Evolutionary conservation across 2,888 invertebrate genomes (phyloP), one percentile per base, ranked within the genome.

Genomic region (Neocrepidodera transversa): DNA sequence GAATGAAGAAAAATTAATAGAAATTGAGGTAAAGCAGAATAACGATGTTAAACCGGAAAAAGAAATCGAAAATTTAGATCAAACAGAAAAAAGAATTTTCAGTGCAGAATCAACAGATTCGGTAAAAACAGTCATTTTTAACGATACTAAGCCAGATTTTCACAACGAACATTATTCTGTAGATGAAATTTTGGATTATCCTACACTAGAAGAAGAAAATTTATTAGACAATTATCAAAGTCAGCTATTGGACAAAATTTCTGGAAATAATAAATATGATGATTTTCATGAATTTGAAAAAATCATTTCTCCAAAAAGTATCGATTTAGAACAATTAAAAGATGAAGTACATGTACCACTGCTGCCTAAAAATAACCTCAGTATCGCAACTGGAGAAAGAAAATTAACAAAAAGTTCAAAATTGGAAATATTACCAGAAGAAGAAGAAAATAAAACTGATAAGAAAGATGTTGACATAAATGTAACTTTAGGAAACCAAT

Each of bases 31-130:
- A n/a, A n/a, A n/a, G n/a, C n/a, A n/a, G n/a, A n/a, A n/a, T n/a
- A n/a, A 68, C 62, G 61, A 63, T 42, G 50, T 13, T 32, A 13
- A n/a, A 23, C 23, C 23, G 7, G 23, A 23, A n/a, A n/a, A n/a
- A n/a, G n/a, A n/a, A n/a, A n/a, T n/a, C n/a, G n/a, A n/a, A n/a
- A n/a, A n/a, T n/a, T n/a, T n/a, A n/a, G n/a, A n/a, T n/a, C n/a
- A n/a, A n/a, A n/a, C n/a, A 14, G 57, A 18, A 38, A 30, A 28
- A 14, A 63, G 64, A 43, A 62, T 66, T 11, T 56, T 68, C 43
- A 74, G 72, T 63, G 66, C 67, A 30, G 69, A 68, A 36, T 74
- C 74, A 0, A 60, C 64, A 8, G 74, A 73, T 61, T 73, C 73
- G 0, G 63, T 63, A 11, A 66, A 65, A 11, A 74, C 74, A 8